Percentiles rank a stretch among this genome's conserved stretches.
Conservation (phyloP, 2,797 vertebrate species). For the Pangasius krempfi region DNA sequence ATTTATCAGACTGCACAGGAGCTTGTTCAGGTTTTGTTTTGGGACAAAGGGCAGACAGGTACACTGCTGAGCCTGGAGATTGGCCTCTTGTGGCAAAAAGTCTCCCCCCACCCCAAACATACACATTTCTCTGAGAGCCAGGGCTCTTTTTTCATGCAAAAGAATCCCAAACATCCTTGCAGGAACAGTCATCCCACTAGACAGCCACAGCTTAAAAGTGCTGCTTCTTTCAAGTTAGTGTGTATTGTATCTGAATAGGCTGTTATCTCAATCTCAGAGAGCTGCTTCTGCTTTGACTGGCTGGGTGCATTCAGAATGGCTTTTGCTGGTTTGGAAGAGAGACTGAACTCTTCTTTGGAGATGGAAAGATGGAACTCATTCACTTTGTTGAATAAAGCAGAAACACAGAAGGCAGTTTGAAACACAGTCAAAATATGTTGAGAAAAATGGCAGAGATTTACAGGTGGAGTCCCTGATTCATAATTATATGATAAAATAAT, state of each 20-base stretch:
- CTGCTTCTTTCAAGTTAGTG: constrained; percentile 5
- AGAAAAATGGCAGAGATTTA: not conserved
- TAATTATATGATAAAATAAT: constrained; percentile 15
- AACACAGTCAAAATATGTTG: not conserved
- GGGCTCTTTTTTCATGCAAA: not conserved
- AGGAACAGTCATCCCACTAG: not conserved
- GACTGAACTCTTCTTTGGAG: not conserved
- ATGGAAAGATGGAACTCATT: constrained; percentile 11
- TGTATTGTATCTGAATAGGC: constrained; percentile 6
- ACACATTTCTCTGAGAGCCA: not conserved
- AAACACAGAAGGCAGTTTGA: not conserved
- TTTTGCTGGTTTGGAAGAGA: constrained; percentile 3
- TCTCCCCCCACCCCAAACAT: too few species aligned
- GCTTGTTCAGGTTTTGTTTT: not conserved
- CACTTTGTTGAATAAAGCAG: not conserved
- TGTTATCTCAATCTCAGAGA: constrained; percentile 16
- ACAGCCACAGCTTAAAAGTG: constrained; percentile 1
- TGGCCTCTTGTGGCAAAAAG: not conserved
- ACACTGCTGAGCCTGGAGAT: not conserved
- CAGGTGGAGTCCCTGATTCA: constrained; percentile 1
- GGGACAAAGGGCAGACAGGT: not conserved
- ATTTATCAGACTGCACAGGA: not conserved
- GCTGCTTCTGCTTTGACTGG: constrained; percentile 17
- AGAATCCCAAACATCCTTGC: constrained; percentile 10
- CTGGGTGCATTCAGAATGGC: not conserved